These are phyloP conservation scores for Apantesis nais DNA, from an alignment of 2,888 invertebrate species.

Conservation along the genomic window DNA sequence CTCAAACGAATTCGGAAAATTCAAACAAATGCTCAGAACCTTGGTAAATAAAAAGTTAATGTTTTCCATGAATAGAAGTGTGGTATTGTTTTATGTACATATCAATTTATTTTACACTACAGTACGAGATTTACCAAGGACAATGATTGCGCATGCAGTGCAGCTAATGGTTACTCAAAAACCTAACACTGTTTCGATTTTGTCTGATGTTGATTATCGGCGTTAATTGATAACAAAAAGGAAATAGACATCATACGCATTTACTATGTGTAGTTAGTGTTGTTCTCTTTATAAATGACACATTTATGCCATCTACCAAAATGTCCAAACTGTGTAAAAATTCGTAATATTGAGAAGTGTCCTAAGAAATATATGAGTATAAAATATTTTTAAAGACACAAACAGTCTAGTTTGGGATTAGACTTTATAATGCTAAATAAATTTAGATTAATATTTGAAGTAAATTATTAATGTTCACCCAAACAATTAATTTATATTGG, in stretches of 20 bases:
- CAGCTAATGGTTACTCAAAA: no score
- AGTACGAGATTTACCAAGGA: background rate
- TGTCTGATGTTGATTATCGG: no score
- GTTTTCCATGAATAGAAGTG: slow-evolving; percentile 19
- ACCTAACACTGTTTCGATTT: no score
- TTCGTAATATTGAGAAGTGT: no score
- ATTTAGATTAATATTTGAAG: background rate
- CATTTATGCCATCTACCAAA: no score
- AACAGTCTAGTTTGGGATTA: no score
- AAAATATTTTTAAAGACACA: background rate
- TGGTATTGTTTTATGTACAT: slow-evolving; percentile 20
- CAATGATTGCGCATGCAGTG: no score
- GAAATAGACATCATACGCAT: no score
- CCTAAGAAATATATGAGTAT: background rate
- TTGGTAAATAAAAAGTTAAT: slow-evolving; percentile 37
- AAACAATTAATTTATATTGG: background rate
- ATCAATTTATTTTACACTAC: background rate
- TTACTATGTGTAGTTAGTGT: no score
- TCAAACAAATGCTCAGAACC: slow-evolving; percentile 35
- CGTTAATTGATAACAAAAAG: no score
- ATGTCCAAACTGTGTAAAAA: no score
- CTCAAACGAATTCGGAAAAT: slow-evolving; percentile 41
- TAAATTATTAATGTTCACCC: background rate
- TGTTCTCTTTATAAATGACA: no score
- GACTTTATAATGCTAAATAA: background rate